phyloP scores from a whole-genome alignment of 2,888 invertebrate species.

The Epirrhoe tristata region DNA sequence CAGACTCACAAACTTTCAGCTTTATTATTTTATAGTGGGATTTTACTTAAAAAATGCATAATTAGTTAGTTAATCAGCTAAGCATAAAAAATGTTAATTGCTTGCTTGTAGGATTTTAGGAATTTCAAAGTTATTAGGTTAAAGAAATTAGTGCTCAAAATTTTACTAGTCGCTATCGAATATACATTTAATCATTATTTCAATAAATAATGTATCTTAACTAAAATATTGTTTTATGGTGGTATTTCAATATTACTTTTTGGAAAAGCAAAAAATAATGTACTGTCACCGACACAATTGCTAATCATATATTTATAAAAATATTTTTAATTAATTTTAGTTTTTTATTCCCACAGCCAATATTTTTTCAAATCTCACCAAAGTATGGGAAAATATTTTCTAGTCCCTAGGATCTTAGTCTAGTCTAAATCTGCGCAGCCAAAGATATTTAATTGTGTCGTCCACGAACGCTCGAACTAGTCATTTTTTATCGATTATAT shows the following conservation, averaged over 20 bases:
- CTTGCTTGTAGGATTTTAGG: slow-evolving; percentile 8
- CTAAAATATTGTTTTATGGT: too few species aligned
- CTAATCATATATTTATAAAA: too few species aligned
- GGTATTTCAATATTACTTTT: too few species aligned
- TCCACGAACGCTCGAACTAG: slow-evolving; percentile 72
- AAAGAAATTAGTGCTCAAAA: slow-evolving; percentile 52
- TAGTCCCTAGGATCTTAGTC: slow-evolving; percentile 49
- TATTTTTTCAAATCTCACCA: slow-evolving; percentile 48
- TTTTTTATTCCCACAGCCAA: not conserved
- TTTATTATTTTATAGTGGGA: too few species aligned
- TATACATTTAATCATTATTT: too few species aligned
- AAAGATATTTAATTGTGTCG: slow-evolving; percentile 60
- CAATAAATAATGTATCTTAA: too few species aligned
- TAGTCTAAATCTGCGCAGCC: slow-evolving; percentile 62
- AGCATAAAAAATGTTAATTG: too few species aligned
- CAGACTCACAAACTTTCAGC: too few species aligned
- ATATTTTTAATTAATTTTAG: too few species aligned
- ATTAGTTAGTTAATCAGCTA: too few species aligned
- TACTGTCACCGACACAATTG: not conserved
- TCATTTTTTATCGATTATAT: slow-evolving; percentile 58
- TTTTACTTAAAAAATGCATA: too few species aligned
- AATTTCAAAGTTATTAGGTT: slow-evolving; percentile 23
- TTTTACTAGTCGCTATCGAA: not conserved
- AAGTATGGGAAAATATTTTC: slow-evolving; percentile 45
- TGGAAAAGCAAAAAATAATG: too few species aligned